A percentile compares a stretch with the other conserved stretches of the same genome.
Conservation (phyloP, 2,888 invertebrate genomes). For the Uropetala carovei region DNA sequence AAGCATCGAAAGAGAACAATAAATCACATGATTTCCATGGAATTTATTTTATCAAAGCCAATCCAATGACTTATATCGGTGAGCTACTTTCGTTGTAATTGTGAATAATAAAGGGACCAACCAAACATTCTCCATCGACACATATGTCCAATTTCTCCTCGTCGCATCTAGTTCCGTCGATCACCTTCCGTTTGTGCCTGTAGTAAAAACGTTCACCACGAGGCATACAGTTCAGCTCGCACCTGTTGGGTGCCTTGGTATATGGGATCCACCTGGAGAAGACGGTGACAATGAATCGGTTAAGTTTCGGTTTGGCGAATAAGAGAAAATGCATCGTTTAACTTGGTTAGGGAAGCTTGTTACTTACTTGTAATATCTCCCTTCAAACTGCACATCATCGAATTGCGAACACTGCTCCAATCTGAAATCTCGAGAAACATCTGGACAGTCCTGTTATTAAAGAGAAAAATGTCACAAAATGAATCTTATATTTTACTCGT, state of each 20-base stretch:
- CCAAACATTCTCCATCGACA: conserved; percentile 95
- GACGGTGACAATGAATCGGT: not conserved
- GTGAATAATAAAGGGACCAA: conserved; percentile 75
- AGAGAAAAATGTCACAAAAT: conserved; percentile 51
- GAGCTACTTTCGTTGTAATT: not conserved
- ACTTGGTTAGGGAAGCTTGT: conserved; percentile 65
- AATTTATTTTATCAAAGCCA: no score
- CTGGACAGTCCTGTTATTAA: conserved; percentile 85
- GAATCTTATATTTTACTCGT: not conserved
- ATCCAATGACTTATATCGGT: no score
- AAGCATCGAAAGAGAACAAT: no score
- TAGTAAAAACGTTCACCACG: conserved; percentile 93
- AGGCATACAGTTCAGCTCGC: conserved; percentile 97
- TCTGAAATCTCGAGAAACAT: conserved; percentile 87
- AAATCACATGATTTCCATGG: no score
- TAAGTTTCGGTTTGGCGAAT: not conserved
- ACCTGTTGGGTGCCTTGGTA: conserved; percentile 90
- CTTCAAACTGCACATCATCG: conserved; percentile 89
- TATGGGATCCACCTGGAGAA: conserved; percentile 89
- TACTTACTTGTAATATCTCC: conserved; percentile 87
- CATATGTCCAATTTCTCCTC: conserved; percentile 93
- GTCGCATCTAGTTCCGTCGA: conserved; percentile 90
- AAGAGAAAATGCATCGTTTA: not conserved
- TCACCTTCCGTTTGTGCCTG: conserved; percentile 87
- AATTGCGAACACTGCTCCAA: conserved; percentile 92